These are phyloP conservation scores for Archaeoteleia sp. DNA, from an alignment of 2,888 invertebrate genomes.

Conservation along the genomic window DNA sequence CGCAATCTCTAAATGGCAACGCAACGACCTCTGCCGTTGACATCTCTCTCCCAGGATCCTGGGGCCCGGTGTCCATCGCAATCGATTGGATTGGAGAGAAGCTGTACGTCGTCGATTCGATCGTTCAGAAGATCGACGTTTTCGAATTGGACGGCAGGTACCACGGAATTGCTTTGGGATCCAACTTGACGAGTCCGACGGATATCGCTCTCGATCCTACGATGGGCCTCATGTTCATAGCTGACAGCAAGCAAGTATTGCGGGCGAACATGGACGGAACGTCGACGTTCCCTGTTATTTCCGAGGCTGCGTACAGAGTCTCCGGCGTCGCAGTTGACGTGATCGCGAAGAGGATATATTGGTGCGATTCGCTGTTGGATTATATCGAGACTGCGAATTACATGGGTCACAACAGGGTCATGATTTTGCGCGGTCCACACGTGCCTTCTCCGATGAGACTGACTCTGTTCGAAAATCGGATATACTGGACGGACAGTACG, in stretches of 20 bases:
- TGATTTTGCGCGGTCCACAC: constrained; percentile 87
- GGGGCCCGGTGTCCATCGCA: constrained; percentile 93
- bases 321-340: constrained; percentile 94
- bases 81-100: constrained; percentile 98
- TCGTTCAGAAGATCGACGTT: constrained; percentile 95
- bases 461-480: constrained; percentile 88
- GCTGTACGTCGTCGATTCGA: constrained; percentile 93
- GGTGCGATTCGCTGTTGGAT: constrained; percentile 96
- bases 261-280: constrained; percentile 97
- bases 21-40: constrained; percentile 76
- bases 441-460: constrained; percentile 91
- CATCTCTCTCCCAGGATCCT: constrained; percentile 87
- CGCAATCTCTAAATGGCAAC: constrained; percentile 71
- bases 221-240: constrained; percentile 90
- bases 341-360: constrained; percentile 92
- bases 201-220: constrained; percentile 96
- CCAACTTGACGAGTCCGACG: constrained; percentile 92
- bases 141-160: constrained; percentile 90
- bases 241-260: constrained; percentile 88
- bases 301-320: constrained; percentile 95
- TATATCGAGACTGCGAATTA: constrained; percentile 98
- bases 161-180: constrained; percentile 93
- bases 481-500: constrained; percentile 94
- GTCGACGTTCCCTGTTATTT: constrained; percentile 86
- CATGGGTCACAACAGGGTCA: constrained; percentile 87